Conservation (phyloP, 2,113 vertebrate genomes). For the Macaca mulatta region DNA sequence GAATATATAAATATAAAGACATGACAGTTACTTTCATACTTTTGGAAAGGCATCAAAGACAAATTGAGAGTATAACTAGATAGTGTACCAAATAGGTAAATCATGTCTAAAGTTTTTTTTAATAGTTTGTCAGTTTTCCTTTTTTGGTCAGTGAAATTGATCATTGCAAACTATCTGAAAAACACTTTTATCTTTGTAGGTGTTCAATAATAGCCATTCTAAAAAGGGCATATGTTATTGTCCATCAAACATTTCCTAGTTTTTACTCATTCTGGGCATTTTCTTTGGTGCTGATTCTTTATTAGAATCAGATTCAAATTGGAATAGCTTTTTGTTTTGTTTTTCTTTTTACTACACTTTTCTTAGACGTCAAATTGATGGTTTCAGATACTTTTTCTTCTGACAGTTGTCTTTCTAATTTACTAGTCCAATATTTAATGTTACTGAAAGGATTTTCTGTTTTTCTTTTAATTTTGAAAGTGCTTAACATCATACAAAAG, state of each 20-base stretch:
- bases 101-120: slow-evolving; percentile 35
- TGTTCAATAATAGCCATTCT: background rate
- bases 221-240: background rate
- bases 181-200: background rate
- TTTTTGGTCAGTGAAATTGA: background rate
- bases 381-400: slow-evolving; percentile 24
- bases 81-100: background rate
- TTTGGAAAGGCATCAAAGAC: background rate
- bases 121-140: background rate
- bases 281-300: background rate
- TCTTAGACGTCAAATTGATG: background rate
- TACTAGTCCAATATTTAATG: background rate
- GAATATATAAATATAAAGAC: background rate
- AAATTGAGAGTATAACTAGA: background rate
- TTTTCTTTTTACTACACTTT: background rate
- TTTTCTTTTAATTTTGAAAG: no score
- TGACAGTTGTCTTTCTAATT: background rate
- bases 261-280: background rate
- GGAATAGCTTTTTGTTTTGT: background rate
- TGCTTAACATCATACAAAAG: slow-evolving; percentile 16
- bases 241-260: background rate
- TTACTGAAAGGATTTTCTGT: background rate
- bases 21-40: background rate
- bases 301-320: background rate
- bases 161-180: background rate